Base-by-base conservation (phyloP, 2,888 invertebrate species). In the Timandra comae region DNA sequence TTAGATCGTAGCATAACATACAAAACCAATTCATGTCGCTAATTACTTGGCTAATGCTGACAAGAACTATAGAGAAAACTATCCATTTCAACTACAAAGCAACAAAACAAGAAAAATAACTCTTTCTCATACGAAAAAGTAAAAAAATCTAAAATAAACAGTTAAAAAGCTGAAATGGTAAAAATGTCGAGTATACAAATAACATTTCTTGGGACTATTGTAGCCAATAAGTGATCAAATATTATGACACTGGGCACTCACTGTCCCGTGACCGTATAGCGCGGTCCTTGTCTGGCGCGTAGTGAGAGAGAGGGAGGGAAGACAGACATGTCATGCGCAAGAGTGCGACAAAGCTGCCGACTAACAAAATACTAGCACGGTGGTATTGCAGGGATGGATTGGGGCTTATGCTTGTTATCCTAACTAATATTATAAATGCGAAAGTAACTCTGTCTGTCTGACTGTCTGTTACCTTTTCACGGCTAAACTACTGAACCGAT, bases 361-460 rank as follows among this genome's bases (percentile, higher is more conserved):
- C 81, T 74, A 73, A 77, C 73, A 78, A 74, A 81, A 81, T 74
- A 81, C 82, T 80, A 56, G 63, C 82, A 80, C 73, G 82, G 82
- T 82, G 82, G 82, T 72, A 81, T 80, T 77, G 22, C 82, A 81
- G 81, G 49, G 65, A 33, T 39, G 73, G 41, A 75, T 7, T 66
- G 3, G 5, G 38, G 9, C 4, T 16, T 16, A n/a, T n/a, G n/a
- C n/a, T n/a, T n/a, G n/a, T n/a, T n/a, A n/a, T n/a, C n/a, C n/a
- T n/a, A n/a, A n/a, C n/a, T n/a, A n/a, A n/a, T n/a, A n/a, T n/a
- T n/a, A n/a, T n/a, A n/a, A n/a, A n/a, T n/a, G n/a, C n/a, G n/a
- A n/a, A n/a, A n/a, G n/a, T n/a, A n/a, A n/a, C n/a, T n/a, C n/a
- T n/a, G n/a, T n/a, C n/a, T n/a, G n/a, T n/a, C n/a, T n/a, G n/a